phyloP scores from a whole-genome alignment of 2,113 vertebrate genomes.

The Ploceus nigricollis region DNA sequence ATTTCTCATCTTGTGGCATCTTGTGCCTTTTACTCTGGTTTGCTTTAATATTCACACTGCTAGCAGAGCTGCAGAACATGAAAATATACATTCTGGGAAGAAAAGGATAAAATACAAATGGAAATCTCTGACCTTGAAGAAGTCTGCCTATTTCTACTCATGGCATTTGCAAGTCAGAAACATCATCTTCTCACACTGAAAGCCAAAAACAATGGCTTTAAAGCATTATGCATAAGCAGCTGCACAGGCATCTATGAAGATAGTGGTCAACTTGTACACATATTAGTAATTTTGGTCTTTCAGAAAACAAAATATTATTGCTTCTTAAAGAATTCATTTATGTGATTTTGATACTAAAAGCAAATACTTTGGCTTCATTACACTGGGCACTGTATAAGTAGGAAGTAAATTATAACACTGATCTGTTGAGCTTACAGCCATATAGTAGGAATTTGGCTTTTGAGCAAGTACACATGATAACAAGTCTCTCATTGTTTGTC shows the following conservation, averaged over 20 bases:
- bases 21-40: neutral
- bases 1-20: neutral
- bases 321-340: neutral
- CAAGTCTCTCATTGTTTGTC: slow-evolving; percentile 1
- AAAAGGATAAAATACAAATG: neutral
- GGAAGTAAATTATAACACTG: neutral
- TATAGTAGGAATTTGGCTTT: neutral
- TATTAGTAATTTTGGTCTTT: neutral
- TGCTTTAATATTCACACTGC: slow-evolving; percentile 29
- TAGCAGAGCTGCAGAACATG: neutral
- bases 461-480: neutral
- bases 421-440: slow-evolving; percentile 18
- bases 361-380: neutral
- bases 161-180: neutral
- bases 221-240: neutral
- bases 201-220: neutral
- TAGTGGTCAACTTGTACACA: neutral
- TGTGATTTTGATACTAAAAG: neutral
- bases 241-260: neutral
- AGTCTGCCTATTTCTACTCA: neutral
- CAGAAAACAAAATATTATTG: neutral
- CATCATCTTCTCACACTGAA: neutral
- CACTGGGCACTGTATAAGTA: neutral
- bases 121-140: neutral
- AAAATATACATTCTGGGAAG: neutral